Evolutionary conservation across 2,888 invertebrate genomes (phyloP), one percentile per base, ranked within the genome.

Genomic region (Sinodicranocentrus sp.): DNA sequence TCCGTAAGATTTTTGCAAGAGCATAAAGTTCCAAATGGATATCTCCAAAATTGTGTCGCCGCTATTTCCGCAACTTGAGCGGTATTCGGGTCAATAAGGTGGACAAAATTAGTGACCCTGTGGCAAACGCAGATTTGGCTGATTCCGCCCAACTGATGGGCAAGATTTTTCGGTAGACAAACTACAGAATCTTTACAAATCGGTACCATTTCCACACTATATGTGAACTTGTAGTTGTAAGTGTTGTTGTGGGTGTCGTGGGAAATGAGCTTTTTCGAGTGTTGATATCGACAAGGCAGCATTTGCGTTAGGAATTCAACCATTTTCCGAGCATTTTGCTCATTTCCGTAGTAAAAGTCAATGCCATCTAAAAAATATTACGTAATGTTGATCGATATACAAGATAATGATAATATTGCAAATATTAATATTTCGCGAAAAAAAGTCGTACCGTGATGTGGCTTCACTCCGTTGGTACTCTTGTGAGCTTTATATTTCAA

Each of bases 231-330:
- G 91, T 98, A 99, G 91, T 98, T 98, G 91, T 96, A 98, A 15
- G 94, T 93, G 90, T 99, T 99, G 90, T 96, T 98, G 91, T 97
- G 98, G 78, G 97, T 95, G 91, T 99, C 99, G 90, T 99, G 99
- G 0, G 99, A 98, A 89, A 99, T 95, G 52, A 99, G 92, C 89
- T 98, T 97, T 91, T 99, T 98, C 0, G 98, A 97, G 89, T 96
- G 95, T 88, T 95, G 94, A 89, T 94, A 94, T 90, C 95, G 95
- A 89, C 96, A 95, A 0, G 99, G 99, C 75, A 99, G 93, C 88
- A 97, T 95, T 3, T 96, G 93, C 84, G 93, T 92, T 10, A 99
- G 91, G 90, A 99, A 99, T 89, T 99, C 98, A 0, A 98, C 94
- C 94, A 99, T 94, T 92, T 98, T 98, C 26, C 97, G 93, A 0